These are phyloP conservation scores for Meandrusa payeni DNA, from an alignment of 2,888 invertebrate species.

Conservation along the genomic window DNA sequence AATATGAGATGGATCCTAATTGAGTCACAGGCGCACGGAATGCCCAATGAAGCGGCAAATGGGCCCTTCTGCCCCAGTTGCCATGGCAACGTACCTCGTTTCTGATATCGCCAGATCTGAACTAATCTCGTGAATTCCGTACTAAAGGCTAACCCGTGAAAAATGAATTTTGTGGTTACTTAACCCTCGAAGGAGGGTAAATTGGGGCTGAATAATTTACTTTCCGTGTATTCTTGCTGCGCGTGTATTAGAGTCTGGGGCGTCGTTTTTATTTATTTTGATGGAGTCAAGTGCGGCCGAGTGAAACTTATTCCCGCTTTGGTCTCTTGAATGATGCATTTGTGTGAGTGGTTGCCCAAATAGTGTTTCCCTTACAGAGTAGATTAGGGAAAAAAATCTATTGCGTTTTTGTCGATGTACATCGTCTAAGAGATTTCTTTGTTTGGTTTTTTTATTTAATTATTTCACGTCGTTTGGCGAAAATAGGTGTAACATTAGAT, in stretches of 20 bases:
- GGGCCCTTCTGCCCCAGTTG: slow-evolving; percentile 72
- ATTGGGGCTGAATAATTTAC: slow-evolving; percentile 56
- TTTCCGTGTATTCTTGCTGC: slow-evolving; percentile 38
- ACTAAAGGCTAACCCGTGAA: slow-evolving; percentile 46
- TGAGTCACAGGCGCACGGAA: slow-evolving; percentile 55
- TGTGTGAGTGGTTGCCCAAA: background rate
- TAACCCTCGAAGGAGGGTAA: slow-evolving; percentile 44
- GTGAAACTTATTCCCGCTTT: slow-evolving; percentile 1
- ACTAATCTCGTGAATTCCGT: slow-evolving; percentile 59
- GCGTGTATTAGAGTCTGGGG: slow-evolving; percentile 30
- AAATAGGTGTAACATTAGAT: no score
- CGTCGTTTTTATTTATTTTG: slow-evolving; percentile 30
- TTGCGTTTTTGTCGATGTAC: no score
- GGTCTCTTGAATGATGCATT: background rate
- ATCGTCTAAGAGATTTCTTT: no score
- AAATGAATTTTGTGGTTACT: slow-evolving; percentile 58
- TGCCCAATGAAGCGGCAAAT: slow-evolving; percentile 67
- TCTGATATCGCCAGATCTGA: slow-evolving; percentile 49
- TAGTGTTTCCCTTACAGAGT: slow-evolving; percentile 1
- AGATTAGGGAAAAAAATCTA: no score
- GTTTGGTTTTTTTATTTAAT: no score
- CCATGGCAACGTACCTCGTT: slow-evolving; percentile 50
- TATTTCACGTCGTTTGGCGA: no score
- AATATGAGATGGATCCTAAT: slow-evolving; percentile 39
- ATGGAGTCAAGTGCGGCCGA: background rate